Percentiles rank a stretch among this genome's conserved stretches.
These are phyloP conservation scores for Hyposoter didymator DNA, from an alignment of 2,888 invertebrate species.

Conservation along the genomic window DNA sequence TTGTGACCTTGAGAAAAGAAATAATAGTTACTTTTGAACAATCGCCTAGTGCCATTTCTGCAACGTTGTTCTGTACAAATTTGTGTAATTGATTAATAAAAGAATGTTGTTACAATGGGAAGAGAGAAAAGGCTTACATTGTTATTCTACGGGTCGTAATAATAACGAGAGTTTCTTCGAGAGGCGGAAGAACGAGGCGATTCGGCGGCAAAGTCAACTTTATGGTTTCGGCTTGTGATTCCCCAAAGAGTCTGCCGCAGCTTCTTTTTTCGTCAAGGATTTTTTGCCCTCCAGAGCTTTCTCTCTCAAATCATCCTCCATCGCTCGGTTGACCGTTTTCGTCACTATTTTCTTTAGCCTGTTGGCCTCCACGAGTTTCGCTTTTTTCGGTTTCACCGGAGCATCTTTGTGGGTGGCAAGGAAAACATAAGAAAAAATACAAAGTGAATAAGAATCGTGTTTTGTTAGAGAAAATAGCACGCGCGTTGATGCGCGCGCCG, in stretches of 20 bases:
- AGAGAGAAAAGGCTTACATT: constrained; percentile 40
- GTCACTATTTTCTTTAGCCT: constrained; percentile 89
- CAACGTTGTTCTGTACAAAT: constrained; percentile 47
- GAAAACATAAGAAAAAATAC: neutral
- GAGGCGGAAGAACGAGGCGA: neutral
- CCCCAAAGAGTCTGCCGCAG: constrained; percentile 68
- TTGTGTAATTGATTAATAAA: constrained; percentile 54
- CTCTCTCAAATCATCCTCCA: constrained; percentile 88
- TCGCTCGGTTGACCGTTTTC: constrained; percentile 89
- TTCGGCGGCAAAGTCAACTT: neutral
- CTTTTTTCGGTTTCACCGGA: constrained; percentile 88
- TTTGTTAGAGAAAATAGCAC: no score
- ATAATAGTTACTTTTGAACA: constrained; percentile 16
- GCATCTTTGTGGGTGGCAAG: constrained; percentile 84
- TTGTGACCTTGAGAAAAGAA: constrained; percentile 19
- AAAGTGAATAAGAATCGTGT: neutral
- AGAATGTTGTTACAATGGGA: constrained; percentile 35
- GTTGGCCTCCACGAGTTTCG: constrained; percentile 86
- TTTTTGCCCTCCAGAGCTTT: constrained; percentile 85
- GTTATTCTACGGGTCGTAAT: constrained; percentile 4
- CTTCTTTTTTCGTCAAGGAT: constrained; percentile 85
- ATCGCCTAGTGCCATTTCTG: constrained; percentile 56
- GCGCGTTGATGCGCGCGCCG: neutral
- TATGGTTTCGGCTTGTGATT: constrained; percentile 48
- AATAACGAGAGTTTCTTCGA: neutral